A percentile compares a stretch with the other conserved stretches of the same genome.
Evolutionary conservation across 2,797 vertebrate genomes (phyloP).

Genomic region (Nyctibius grandis): DNA sequence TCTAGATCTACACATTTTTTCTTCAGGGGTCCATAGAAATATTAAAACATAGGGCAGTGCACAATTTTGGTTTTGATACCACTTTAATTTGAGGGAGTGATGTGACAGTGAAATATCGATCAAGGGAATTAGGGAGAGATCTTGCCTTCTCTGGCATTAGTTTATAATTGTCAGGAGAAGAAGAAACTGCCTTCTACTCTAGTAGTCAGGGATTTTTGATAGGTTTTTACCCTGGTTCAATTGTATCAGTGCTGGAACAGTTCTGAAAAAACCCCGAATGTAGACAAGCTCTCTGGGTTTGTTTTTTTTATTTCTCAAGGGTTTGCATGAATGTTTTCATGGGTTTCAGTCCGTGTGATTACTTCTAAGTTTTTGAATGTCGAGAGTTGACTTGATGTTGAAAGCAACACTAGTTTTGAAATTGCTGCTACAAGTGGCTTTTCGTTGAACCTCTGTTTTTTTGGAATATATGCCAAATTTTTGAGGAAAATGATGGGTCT

Average conservation of each 20-base stretch:
- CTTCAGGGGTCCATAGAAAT: not conserved
- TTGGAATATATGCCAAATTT: not conserved
- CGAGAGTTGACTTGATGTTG: not conserved
- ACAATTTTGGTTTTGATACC: not conserved
- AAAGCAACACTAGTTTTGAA: not conserved
- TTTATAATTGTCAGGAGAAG: not conserved
- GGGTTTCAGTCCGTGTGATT: fast-evolving
- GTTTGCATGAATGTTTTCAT: not conserved
- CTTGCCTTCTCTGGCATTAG: not conserved
- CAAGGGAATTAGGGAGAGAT: not conserved
- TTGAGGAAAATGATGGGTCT: not conserved
- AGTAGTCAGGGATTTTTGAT: not conserved
- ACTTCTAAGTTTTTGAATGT: not conserved
- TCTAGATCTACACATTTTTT: not conserved
- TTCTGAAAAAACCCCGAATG: not conserved
- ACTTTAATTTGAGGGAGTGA: not conserved
- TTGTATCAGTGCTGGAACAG: not conserved
- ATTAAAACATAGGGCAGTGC: not conserved
- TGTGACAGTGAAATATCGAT: not conserved
- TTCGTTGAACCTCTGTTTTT: not conserved
- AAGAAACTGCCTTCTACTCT: not conserved
- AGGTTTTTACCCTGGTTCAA: not conserved
- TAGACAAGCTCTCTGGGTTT: not conserved
- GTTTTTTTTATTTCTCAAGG: not conserved
- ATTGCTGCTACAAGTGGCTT: not conserved